Base-by-base conservation (phyloP, 2,113 vertebrate species). In the Chauna torquata region DNA sequence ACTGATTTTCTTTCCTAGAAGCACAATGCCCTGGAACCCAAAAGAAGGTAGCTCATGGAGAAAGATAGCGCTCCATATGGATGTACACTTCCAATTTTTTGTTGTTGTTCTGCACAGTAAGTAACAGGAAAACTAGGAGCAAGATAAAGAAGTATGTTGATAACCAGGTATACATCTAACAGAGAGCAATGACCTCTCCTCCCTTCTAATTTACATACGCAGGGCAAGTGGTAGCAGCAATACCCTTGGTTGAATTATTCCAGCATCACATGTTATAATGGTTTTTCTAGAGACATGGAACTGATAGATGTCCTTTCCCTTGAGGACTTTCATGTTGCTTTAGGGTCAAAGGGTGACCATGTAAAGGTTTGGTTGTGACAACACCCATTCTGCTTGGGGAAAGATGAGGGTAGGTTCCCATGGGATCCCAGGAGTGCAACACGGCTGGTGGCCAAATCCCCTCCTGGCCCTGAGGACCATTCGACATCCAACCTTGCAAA, bases 171-270 rank as follows among this genome's bases (percentile, higher is more conserved):
- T 22, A 59, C 18, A 11, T 82, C 78, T 83, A 86, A 52, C n/a
- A 71, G 69, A 52, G 42, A 81, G 17, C 27, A 88, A 44, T 44
- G 24, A 72, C 8, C 23, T 88, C 30, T 45, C 38, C 90, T 71
- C n/a, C 57, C 7, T 79, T 76, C 49, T 36, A 70, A 27, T 12
- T 80, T 42, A 50, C 15, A 19, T 5, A 8, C 54, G 4, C n/a
- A 90, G 19, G 38, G 22, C n/a, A 75, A 82, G 15, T n/a, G 12
- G 50, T 12, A 58, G 50, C 12, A 81, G 58, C 86, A 90, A 44
- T 79, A 65, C 58, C 45, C 23, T 92, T 64, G 38, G n/a, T 78
- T 57, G 65, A 86, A 68, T 90, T 82, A 65, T 59, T 82, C 40
- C 57, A 74, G 19, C 62, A 54, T 79, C 49, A 44, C 12, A 18